Evolutionary conservation across 2,113 vertebrate genomes (phyloP).

Genomic region (Xyliphius kryptos): DNA sequence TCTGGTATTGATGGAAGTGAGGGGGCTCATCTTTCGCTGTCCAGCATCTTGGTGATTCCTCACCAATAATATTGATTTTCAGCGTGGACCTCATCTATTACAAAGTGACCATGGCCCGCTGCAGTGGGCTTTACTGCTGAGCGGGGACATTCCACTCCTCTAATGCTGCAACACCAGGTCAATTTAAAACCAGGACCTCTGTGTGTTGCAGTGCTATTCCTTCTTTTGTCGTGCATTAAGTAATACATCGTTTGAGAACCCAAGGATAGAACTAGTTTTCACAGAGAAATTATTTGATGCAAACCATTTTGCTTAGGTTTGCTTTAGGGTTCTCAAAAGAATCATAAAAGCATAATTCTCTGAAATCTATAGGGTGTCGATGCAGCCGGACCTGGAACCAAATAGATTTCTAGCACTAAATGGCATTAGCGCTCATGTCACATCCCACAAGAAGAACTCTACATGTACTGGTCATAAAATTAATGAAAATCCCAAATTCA

Average conservation of each 20-base stretch:
- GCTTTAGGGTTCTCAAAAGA: no score
- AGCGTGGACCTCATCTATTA: conserved; percentile 59
- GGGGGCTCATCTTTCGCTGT: conserved; percentile 50
- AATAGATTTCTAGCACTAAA: no score
- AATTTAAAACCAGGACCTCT: conserved; percentile 47
- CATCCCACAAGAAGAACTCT: no score
- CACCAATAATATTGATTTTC: conserved; percentile 65
- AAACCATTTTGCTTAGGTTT: no score
- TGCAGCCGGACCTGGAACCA: no score
- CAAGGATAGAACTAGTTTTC: no score
- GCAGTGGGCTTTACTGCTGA: conserved; percentile 64
- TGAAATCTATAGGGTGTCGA: no score
- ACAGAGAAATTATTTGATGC: no score
- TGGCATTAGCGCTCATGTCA: no score
- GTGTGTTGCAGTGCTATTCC: conserved; percentile 50
- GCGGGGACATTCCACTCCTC: conserved; percentile 49
- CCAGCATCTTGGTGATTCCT: conserved; percentile 54
- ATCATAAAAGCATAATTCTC: no score
- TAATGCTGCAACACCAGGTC: conserved; percentile 46
- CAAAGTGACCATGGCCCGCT: conserved; percentile 58
- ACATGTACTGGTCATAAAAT: no score
- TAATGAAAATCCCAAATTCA: no score
- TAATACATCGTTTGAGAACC: conserved; percentile 32
- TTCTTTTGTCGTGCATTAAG: conserved; percentile 52
- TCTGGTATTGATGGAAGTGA: conserved; percentile 40